These are phyloP conservation scores for Diachasmimorpha longicaudata DNA, from an alignment of 1,140 invertebrate genomes.

Conservation along the genomic window DNA sequence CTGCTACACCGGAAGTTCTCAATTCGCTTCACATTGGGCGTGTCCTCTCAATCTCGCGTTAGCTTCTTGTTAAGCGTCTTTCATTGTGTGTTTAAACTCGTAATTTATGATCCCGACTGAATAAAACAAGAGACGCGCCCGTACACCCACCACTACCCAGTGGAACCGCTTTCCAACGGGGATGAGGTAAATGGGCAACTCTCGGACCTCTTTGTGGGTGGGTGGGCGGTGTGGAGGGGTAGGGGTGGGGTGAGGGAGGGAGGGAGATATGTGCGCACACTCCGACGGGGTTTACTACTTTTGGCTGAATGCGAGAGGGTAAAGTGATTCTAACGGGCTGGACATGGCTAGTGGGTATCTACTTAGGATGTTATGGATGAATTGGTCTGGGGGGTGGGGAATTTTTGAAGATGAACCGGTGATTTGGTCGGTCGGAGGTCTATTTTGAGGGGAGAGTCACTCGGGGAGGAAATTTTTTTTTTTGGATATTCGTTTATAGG, in stretches of 20 bases:
- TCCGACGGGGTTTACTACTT: background rate
- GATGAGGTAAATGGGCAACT: constrained; percentile 3
- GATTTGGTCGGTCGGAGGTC: background rate
- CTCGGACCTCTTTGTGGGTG: background rate
- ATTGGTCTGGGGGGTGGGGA: background rate
- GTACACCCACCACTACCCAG: constrained; percentile 36
- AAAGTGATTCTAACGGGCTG: constrained; percentile 7
- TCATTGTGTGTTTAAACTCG: constrained; percentile 66
- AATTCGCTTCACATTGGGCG: constrained; percentile 44
- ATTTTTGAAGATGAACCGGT: background rate
- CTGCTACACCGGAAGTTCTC: constrained; percentile 43
- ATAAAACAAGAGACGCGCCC: constrained; percentile 59
- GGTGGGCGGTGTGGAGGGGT: too few species aligned
- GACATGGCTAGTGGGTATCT: background rate
- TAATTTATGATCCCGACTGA: constrained; percentile 65
- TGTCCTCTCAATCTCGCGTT: constrained; percentile 64
- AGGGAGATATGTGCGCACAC: background rate
- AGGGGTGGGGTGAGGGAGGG: background rate
- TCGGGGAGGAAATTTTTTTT: background rate
- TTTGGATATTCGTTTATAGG: too few species aligned
- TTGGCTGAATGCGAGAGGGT: constrained; percentile 4
- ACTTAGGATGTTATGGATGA: constrained; percentile 2
- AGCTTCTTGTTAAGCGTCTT: constrained; percentile 66
- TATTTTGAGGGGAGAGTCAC: background rate
- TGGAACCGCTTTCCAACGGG: constrained; percentile 29